Base-by-base conservation (phyloP, 2,113 vertebrate genomes). In the Malaclemys terrapin region DNA sequence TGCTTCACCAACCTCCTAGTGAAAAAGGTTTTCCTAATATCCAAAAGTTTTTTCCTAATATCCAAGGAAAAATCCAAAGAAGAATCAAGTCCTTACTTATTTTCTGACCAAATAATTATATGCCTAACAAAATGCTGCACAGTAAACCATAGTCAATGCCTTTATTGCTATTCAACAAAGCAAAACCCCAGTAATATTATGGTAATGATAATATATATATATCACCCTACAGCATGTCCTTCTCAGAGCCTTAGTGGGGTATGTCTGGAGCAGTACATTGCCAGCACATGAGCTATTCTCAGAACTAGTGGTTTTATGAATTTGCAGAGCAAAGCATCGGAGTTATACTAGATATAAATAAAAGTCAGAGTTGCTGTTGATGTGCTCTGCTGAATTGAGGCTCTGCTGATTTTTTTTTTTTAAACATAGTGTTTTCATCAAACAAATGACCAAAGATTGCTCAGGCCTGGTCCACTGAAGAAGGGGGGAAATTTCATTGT, bases 61-160 rank as follows among this genome's bases (percentile, higher is more conserved):
- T 50, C 50, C 14, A 50, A 50, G 50, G 50, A 50, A 50, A 4
- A 50, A 50, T 16, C 13, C 50, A 50, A 50, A 50, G 50, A 49
- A 82, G 49, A 57, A 80, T 24, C 35, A 3, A 80, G 50, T 27
- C 14, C 20, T 79, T 79, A 10, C 78, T 17, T 31, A 50, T 79
- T 42, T 83, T 69, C 50, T 57, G 12, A 45, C 5, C 65, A 82
- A 52, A 79, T 24, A 42, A 6, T 56, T n/a, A 50, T 7, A 69
- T 50, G 56, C 10, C 12, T 25, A 24, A 49, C 20, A 27, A 56
- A 76, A 69, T 2, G 19, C 29, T 6, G 14, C 49, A 20, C 1
- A 1, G 31, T 2, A 2, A 56, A 45, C 17, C 22, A 1, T 2
- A 8, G 8, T 53, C 20, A 12, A 24, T 17, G 2, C 53, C 22